A percentile compares a stretch with the other conserved stretches of the same genome.
These are phyloP conservation scores for Acronicta leporina DNA, from an alignment of 2,888 invertebrate genomes.

Conservation along the genomic window DNA sequence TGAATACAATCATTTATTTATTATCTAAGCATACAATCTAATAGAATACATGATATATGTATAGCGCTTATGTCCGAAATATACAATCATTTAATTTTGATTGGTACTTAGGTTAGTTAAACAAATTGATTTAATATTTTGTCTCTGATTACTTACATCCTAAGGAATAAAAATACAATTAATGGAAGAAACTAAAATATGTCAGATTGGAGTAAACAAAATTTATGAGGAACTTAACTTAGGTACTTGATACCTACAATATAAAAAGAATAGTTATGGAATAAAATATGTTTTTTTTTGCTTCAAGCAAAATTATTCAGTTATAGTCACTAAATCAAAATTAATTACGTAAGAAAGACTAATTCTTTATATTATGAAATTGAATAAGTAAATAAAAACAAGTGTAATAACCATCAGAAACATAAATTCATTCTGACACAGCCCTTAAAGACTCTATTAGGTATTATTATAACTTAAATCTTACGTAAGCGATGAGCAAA, in stretches of 20 bases:
- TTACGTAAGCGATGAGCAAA: slow-evolving; percentile 78
- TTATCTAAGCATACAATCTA: slow-evolving; percentile 71
- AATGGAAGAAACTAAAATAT: slow-evolving; percentile 81
- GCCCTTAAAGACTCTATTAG: slow-evolving; percentile 67
- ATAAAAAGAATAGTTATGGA: slow-evolving; percentile 27
- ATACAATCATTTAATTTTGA: slow-evolving; percentile 85
- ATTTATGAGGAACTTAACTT: slow-evolving; percentile 63
- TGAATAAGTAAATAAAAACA: slow-evolving; percentile 45
- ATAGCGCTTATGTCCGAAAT: slow-evolving; percentile 81
- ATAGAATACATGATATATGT: slow-evolving; percentile 77
- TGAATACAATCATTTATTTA: slow-evolving; percentile 72
- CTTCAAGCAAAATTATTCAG: slow-evolving; percentile 39
- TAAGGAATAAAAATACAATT: slow-evolving; percentile 72
- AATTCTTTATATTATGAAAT: slow-evolving; percentile 25
- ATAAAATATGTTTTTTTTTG: slow-evolving; percentile 44
- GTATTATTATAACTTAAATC: slow-evolving; percentile 67
- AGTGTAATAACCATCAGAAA: slow-evolving; percentile 57
- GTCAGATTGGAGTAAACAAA: slow-evolving; percentile 64
- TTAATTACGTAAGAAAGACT: slow-evolving; percentile 22
- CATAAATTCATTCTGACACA: slow-evolving; percentile 69
- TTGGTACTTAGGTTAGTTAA: slow-evolving; percentile 64
- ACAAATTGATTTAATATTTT: slow-evolving; percentile 79
- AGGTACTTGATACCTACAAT: slow-evolving; percentile 43
- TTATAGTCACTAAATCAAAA: slow-evolving; percentile 33
- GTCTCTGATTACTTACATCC: slow-evolving; percentile 75